A percentile compares a stretch with the other conserved stretches of the same genome.
These are phyloP conservation scores for Drosophila sturtevanti DNA, from an alignment of 1,140 invertebrate species.

Conservation along the genomic window DNA sequence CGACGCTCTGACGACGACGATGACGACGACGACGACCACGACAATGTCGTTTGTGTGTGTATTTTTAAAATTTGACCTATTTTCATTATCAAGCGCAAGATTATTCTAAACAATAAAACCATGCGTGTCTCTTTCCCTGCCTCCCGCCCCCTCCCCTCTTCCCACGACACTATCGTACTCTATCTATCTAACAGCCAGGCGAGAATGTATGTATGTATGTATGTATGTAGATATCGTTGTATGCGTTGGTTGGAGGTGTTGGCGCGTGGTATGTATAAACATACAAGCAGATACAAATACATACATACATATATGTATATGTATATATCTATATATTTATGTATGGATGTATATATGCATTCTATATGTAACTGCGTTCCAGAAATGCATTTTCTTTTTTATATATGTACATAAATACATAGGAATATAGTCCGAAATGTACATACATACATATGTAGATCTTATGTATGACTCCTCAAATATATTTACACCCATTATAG, in stretches of 20 bases:
- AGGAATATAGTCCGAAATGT: no score
- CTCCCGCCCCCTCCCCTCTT: no score
- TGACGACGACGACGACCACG: slow-evolving; percentile 42
- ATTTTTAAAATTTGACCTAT: slow-evolving; percentile 82
- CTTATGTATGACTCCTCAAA: background rate
- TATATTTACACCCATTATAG: background rate
- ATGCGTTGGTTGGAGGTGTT: slow-evolving; percentile 11
- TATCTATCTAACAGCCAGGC: slow-evolving; percentile 3
- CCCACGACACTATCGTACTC: no score
- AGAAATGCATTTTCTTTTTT: background rate
- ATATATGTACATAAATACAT: no score
- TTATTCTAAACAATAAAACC: slow-evolving; percentile 81
- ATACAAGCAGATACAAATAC: slow-evolving; percentile 19
- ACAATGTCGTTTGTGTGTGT: slow-evolving; percentile 78
- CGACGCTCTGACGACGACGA: background rate
- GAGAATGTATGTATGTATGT: slow-evolving; percentile 33
- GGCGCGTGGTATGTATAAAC: slow-evolving; percentile 58
- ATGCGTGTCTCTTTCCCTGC: slow-evolving; percentile 45
- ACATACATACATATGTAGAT: no score
- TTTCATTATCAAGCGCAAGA: slow-evolving; percentile 82
- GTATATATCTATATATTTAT: background rate
- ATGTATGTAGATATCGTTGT: slow-evolving; percentile 15
- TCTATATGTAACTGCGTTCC: background rate
- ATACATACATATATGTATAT: slow-evolving; percentile 22
- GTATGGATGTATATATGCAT: background rate